A percentile compares a stretch with the other conserved stretches of the same genome.
Conservation (phyloP, 2,797 vertebrate genomes). For the Spheniscus humboldti region DNA sequence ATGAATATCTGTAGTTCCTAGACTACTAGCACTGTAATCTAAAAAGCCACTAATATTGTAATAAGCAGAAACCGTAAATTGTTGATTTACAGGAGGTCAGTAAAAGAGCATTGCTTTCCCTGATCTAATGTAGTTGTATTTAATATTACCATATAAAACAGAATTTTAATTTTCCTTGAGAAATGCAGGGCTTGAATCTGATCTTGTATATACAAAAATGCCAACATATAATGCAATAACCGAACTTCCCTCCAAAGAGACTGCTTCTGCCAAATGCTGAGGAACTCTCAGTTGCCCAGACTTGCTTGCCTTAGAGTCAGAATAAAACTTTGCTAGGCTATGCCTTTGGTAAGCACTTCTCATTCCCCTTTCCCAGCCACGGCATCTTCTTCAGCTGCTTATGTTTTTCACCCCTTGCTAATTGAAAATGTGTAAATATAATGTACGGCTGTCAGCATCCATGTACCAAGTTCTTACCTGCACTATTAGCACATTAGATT, state of each 20-base stretch:
- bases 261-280: background rate
- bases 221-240: background rate
- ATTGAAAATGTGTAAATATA: background rate
- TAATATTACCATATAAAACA: conserved; percentile 26
- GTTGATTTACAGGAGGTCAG: conserved; percentile 53
- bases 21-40: conserved; percentile 29
- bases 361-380: background rate
- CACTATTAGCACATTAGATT: background rate
- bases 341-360: background rate
- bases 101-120: conserved; percentile 40
- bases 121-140: conserved; percentile 35
- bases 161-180: conserved; percentile 52
- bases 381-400: background rate
- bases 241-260: background rate
- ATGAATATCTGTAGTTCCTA: conserved; percentile 53
- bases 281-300: background rate
- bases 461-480: fast-evolving
- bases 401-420: background rate
- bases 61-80: conserved; percentile 48
- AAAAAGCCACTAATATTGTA: conserved; percentile 57
- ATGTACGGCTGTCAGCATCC: background rate
- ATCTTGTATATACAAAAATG: background rate
- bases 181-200: background rate
- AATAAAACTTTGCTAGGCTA: background rate
- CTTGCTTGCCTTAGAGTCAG: background rate